Base-by-base conservation (phyloP, 2,888 invertebrate genomes). In the Cephalotes varians region DNA sequence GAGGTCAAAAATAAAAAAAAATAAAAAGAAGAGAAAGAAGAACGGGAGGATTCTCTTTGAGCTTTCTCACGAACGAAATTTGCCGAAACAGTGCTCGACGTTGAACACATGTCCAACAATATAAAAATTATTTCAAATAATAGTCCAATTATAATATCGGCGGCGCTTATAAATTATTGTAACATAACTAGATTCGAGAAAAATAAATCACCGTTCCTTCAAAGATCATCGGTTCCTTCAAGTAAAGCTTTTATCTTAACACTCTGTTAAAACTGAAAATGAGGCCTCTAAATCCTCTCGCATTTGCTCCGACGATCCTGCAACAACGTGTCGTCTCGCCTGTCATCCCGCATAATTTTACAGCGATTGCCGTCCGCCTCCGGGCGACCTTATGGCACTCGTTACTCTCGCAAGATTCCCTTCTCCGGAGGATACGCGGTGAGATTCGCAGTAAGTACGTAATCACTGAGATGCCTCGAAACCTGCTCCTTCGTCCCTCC, bases 381-480 rank as follows among this genome's bases (percentile, higher is more conserved):
- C 73, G 67, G 77, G 54, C 77, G 65, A 56, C 65, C 65, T 65
- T 67, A 56, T 28, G 64, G 65, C 76, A 44, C 76, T 56, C 64
- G 54, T 58, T 64, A 56, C 65, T 65, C 65, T 76, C 47, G 15
- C 76, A 62, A 34, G 47, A 44, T 44, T 40, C 12, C 65, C 47
- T 25, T 49, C 65, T 81, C 47, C 12, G 18, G 18, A 25, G 51
- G 67, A 73, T 31, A 49, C 60, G 54, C 56, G 60, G 44, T 62
- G 21, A 65, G 60, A 56, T 65, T 84, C 40, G 81, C 69, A 74
- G 69, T 76, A 81, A 76, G 62, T 81, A 71, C 83, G 74, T 81
- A 82, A 83, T 81, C 83, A 62, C 65, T 49, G 65, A 80, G 83
- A 83, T 49, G 81, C 83, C 84, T 60, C 60, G 84, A 84, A 84